phyloP scores from a whole-genome alignment of 2,113 vertebrate species.

The Epinephelus lanceolatus region DNA sequence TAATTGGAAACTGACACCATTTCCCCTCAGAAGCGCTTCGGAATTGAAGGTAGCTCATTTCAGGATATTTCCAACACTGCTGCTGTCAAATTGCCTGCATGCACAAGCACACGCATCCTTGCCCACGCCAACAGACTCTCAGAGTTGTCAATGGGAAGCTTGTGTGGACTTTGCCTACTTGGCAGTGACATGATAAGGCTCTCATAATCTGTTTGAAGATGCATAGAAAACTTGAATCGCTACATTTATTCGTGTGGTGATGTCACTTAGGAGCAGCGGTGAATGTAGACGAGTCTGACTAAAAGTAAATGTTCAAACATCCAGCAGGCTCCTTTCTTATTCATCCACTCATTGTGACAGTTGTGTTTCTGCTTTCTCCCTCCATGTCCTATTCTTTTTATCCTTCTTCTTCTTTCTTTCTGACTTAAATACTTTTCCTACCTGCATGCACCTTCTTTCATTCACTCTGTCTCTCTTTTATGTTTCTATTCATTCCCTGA shows the following conservation, averaged over 20 bases:
- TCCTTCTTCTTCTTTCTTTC: neutral
- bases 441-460: slow-evolving; percentile 4
- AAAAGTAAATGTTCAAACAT: slow-evolving; percentile 61
- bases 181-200: slow-evolving; percentile 61
- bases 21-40: slow-evolving; percentile 40
- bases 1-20: slow-evolving; percentile 32
- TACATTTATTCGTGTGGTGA: slow-evolving; percentile 14
- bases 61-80: slow-evolving; percentile 20
- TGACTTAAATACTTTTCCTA: neutral
- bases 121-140: neutral
- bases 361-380: slow-evolving; percentile 11
- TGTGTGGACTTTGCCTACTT: slow-evolving; percentile 33
- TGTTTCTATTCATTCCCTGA: slow-evolving; percentile 20
- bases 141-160: slow-evolving; percentile 34
- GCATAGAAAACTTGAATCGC: slow-evolving; percentile 42
- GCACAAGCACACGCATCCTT: neutral
- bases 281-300: slow-evolving; percentile 15
- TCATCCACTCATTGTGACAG: slow-evolving; percentile 12
- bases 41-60: slow-evolving; percentile 45
- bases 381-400: neutral
- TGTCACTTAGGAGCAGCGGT: slow-evolving; percentile 27
- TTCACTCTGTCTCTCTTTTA: neutral
- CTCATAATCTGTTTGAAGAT: slow-evolving; percentile 61
- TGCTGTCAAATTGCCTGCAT: slow-evolving; percentile 20
- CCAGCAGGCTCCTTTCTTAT: slow-evolving; percentile 51